A percentile compares a stretch with the other conserved stretches of the same genome.
These are phyloP conservation scores for Zaprionus taronus DNA, from an alignment of 1,140 invertebrate genomes.

Conservation along the genomic window DNA sequence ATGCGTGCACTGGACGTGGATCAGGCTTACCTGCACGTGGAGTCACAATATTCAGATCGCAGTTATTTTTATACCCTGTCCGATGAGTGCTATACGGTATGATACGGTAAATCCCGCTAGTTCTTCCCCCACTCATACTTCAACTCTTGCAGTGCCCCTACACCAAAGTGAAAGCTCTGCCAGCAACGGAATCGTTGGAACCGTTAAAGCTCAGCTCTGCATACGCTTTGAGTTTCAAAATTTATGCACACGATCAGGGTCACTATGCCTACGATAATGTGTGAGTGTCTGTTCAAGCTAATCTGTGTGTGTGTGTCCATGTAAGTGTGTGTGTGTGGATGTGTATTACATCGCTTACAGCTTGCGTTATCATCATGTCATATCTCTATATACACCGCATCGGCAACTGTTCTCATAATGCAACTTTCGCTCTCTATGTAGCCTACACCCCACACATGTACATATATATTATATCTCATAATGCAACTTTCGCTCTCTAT, in stretches of 20 bases:
- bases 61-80: constrained; percentile 72
- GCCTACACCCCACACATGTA: background rate
- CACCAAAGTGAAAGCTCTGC: constrained; percentile 77
- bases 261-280: constrained; percentile 85
- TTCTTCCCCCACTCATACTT: background rate
- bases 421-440: constrained; percentile 38
- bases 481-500: constrained; percentile 41
- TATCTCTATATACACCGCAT: constrained; percentile 12
- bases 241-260: constrained; percentile 78
- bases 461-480: background rate
- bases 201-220: constrained; percentile 83
- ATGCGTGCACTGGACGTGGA: constrained; percentile 75
- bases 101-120: constrained; percentile 16
- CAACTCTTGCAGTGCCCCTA: constrained; percentile 85
- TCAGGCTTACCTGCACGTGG: constrained; percentile 67
- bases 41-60: constrained; percentile 30
- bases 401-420: constrained; percentile 19
- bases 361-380: constrained; percentile 7
- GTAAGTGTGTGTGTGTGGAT: background rate
- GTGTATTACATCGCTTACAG: background rate
- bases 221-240: constrained; percentile 76
- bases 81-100: constrained; percentile 76
- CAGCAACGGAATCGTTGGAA: constrained; percentile 45
- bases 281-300: constrained; percentile 84
- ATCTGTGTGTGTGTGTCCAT: background rate